Evolutionary conservation across 2,113 vertebrate genomes (phyloP), one percentile per base, ranked within the genome.

Genomic region (Ameiurus melas): DNA sequence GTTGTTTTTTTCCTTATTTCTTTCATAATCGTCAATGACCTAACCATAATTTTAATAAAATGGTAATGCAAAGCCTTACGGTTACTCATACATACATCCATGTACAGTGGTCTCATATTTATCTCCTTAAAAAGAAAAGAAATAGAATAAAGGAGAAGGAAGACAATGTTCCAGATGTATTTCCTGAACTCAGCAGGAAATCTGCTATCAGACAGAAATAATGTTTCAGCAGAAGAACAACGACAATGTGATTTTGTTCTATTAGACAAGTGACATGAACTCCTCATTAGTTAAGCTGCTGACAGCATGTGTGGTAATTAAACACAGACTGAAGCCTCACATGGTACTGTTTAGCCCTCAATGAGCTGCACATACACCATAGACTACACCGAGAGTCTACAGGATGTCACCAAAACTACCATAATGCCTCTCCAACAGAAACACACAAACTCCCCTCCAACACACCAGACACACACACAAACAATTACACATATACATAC

Each of bases 251-350:
- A 53, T 86, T 85, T 47, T 87, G 84, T 83, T 89, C 86, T 85
- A 25, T 60, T 81, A 87, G 25, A 57, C 83, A 91, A 66, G 47
- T 12, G 51, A 79, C 64, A 81, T 84, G 86, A 51, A 85, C 58
- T 80, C 25, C 71, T 87, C 70, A 71, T 82, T 83, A 87, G 71
- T 71, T 70, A 36, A 84, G 83, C 78, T 87, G 66, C 75, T 90
- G 85, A 90, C 90, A 89, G 78, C 33, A 82, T 60, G 77, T 82
- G 81, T 75, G 83, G 89, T 85, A 91, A 89, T 91, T 86, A 92
- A 87, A 73, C 84, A 66, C 39, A 89, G 64, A 87, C 75, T 89
- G 86, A 47, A 85, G 89, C 78, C 80, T 86, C 82, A 83, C 43
- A 81, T 33, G 12, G 53, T 75, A 39, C 85, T 86, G 87, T 89